phyloP scores from a whole-genome alignment of 2,113 vertebrate genomes.

The Phodopus roborovskii region DNA sequence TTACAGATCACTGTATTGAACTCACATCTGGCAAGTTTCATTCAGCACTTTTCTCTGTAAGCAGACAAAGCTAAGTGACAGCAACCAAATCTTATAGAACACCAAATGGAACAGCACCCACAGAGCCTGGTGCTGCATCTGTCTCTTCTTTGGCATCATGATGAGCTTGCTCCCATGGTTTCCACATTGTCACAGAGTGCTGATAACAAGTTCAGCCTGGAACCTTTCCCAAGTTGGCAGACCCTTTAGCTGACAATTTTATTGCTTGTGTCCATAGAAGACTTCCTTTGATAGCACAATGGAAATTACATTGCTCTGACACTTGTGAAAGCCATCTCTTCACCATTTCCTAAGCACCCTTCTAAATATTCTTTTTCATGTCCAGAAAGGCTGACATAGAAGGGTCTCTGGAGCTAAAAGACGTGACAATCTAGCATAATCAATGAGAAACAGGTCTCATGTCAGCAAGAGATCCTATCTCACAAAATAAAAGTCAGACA shows the following conservation, averaged over 20 bases:
- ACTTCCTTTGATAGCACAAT: conserved; percentile 25
- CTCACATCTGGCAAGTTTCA: not conserved
- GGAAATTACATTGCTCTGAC: conserved; percentile 33
- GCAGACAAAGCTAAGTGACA: not conserved
- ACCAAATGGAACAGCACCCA: not conserved
- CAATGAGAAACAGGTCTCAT: not conserved
- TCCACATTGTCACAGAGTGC: conserved; percentile 30
- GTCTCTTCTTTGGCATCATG: not conserved
- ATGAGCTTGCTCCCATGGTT: not conserved
- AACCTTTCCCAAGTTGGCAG: conserved; percentile 48
- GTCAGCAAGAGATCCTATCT: not conserved
- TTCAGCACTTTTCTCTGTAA: not conserved
- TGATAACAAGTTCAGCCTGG: not conserved
- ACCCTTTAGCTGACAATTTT: not conserved
- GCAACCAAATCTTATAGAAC: not conserved
- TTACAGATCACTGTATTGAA: not conserved
- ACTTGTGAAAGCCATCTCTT: conserved; percentile 23
- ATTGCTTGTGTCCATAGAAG: not conserved
- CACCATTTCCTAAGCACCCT: conserved; percentile 64
- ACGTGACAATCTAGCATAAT: not conserved
- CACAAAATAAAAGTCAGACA: not conserved
- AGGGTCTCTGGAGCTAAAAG: not conserved
- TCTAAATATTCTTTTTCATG: conserved; percentile 40
- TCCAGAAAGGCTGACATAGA: not conserved
- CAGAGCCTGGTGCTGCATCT: not conserved